Base-by-base conservation (phyloP, 2,113 vertebrate genomes). In the Brienomyrus longianalis region DNA sequence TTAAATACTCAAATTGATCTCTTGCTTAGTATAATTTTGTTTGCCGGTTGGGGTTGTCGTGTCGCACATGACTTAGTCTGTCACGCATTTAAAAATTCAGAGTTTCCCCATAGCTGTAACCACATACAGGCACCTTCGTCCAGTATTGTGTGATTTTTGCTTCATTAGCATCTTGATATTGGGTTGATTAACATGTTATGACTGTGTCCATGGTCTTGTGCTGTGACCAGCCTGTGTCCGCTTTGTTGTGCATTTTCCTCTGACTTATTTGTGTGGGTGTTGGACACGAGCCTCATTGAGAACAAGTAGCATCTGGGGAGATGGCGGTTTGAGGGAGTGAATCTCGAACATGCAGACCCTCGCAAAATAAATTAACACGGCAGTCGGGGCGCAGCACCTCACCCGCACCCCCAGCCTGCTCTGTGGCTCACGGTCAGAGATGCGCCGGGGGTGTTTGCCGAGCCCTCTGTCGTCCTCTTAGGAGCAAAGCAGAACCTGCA, bases 331-430 rank as follows among this genome's bases (percentile, higher is more conserved):
- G 15, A 87, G 23, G 48, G 5, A 11, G n/a, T 43, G n/a, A 43
- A 51, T 89, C 84, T 66, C 17, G 15, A 66, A 19, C 31, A 45
- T 43, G 39, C 47, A 31, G 51, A 6, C 31, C 45, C 31, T 27
- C 3, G 59, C 84, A 51, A 84, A 90, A 90, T 87, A 90, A 90
- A 90, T 90, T 74, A 52, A 8, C 45, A 0, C 47, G 0, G 83
- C n/a, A 86, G 80, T 23, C 10, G 54, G 19, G 19, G n/a, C n/a
- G 27, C 89, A 5, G 89, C 51, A 85, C 50, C 88, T 52, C 31
- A 27, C 56, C 83, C 56, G 31, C 83, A 83, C 59, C 59, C 15
- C 83, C 89, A 83, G 56, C 47, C 47, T 5, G n/a, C 59, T 47
- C 43, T 17, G n/a, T 21, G 52, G 47, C 48, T 21, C 17, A 6